These are phyloP conservation scores for Virgularia gustaviana DNA, from an alignment of 92 coral and sea anemone species.

Conservation along the genomic window DNA sequence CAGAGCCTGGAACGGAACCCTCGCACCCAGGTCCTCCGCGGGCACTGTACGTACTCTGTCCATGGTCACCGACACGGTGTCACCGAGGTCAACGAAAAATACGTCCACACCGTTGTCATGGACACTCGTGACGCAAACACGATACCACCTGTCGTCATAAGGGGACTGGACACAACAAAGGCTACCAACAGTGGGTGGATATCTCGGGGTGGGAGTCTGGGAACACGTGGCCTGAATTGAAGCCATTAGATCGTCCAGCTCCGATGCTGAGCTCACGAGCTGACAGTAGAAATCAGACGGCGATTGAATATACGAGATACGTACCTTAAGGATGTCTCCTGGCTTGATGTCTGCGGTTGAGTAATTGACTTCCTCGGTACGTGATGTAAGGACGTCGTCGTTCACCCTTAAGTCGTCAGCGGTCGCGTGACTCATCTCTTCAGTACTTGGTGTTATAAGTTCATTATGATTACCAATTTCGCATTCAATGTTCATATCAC, in stretches of 20 bases:
- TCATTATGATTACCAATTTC: too few relatives aligned
- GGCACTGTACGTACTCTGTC: neutral
- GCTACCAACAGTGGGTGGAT: constrained; percentile 33
- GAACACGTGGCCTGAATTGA: constrained; percentile 45
- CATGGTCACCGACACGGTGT: neutral
- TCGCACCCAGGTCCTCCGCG: constrained; percentile 16
- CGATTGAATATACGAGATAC: constrained; percentile 31
- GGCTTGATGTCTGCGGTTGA: constrained; percentile 3
- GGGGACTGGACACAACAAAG: constrained; percentile 47
- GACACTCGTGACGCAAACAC: constrained; percentile 34
- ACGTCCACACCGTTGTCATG: neutral
- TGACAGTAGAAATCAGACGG: constrained; percentile 68
- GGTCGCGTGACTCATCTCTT: too few relatives aligned
- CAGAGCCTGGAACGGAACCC: constrained; percentile 23
- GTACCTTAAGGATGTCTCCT: constrained; percentile 30
- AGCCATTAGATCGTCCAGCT: constrained; percentile 47
- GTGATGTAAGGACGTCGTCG: too few relatives aligned
- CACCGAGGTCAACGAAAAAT: constrained; percentile 21
- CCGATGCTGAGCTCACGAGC: constrained; percentile 25
- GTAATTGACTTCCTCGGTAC: too few relatives aligned
- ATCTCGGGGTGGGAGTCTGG: neutral
- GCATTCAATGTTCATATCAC: too few relatives aligned
- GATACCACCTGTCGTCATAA: constrained; percentile 42
- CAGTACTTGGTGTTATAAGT: too few relatives aligned
- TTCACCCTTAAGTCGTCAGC: too few relatives aligned